phyloP scores from a whole-genome alignment of 1,140 invertebrate species.

The Tetraneura akinire region DNA sequence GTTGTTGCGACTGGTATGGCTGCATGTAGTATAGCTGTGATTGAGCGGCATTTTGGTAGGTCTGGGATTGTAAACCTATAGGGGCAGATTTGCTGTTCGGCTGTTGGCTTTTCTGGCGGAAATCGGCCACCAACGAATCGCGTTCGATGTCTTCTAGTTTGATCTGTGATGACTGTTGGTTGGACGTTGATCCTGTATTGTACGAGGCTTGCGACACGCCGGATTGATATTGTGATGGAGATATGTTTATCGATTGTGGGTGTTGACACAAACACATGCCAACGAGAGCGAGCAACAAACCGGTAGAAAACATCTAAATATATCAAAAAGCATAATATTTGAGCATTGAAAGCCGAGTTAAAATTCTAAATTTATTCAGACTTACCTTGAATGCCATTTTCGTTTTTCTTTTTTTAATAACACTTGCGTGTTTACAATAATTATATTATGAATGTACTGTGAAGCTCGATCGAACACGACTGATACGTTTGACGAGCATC shows the following conservation, averaged over 20 bases:
- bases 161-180: constrained; percentile 6
- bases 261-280: constrained; percentile 34
- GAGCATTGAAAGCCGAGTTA: neutral
- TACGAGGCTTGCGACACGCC: neutral
- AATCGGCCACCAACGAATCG: neutral
- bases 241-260: neutral
- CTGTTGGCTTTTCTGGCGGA: constrained; percentile 4
- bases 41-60: neutral
- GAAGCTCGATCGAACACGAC: constrained; percentile 22
- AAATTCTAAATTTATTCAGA: neutral
- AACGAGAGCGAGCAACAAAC: neutral
- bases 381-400: constrained; percentile 38
- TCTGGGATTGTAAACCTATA: neutral
- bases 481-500: neutral
- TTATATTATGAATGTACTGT: neutral
- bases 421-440: neutral
- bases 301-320: constrained; percentile 12
- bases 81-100: neutral
- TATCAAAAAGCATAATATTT: neutral
- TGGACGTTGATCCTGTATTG: neutral
- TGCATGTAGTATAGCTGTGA: constrained; percentile 10
- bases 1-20: constrained; percentile 25
- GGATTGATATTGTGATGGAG: neutral
- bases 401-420: neutral
- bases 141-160: constrained; percentile 45